Base-by-base conservation (phyloP, 2,888 invertebrate genomes). In the Rapana venosa region DNA sequence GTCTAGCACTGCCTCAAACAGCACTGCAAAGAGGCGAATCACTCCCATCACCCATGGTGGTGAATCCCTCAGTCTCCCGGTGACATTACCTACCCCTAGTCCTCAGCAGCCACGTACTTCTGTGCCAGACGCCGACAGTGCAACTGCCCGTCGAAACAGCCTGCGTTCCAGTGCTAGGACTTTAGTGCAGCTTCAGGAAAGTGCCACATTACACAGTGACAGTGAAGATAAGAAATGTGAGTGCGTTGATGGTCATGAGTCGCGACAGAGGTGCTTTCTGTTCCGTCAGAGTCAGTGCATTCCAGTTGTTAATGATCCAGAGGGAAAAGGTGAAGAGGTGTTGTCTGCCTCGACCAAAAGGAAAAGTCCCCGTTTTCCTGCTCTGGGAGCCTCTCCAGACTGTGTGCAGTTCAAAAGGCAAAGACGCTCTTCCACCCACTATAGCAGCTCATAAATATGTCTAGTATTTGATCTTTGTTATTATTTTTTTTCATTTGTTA, bases 371-470 rank as follows among this genome's bases (percentile, higher is more conserved):
- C 86, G 90, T 32, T 58, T 87, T 26, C 87, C 88, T 30, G 90
- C 90, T 8, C 61, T 70, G 74, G 88, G 90, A 84, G 87, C 90
- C 11, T 91, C 90, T 20, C 91, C 91, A 8, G 88, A 90, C 88
- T 87, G 87, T 81, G 70, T 89, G 11, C 90, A 87, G 32, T 77
- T 85, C n/a, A 91, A 91, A 61, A 89, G 84, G 30, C 87, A 89
- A 20, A 89, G 84, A 47, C 79, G 88, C 56, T 17, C 81, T 83
- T 79, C 79, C 20, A 30, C 88, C 17, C 56, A 30, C 58, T 58
- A 56, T 17, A n/a, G n/a, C 36, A 47, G n/a, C 47, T 47, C 47
- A 47, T 47, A 47, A 47, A 47, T 47, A 47, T 47, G 26, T 56
- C 20, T n/a, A 13, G n/a, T n/a, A n/a, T 74, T 6, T 84, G 26